These are phyloP conservation scores for Pterophyllum scalare DNA, from an alignment of 2,113 vertebrate genomes.

Conservation along the genomic window DNA sequence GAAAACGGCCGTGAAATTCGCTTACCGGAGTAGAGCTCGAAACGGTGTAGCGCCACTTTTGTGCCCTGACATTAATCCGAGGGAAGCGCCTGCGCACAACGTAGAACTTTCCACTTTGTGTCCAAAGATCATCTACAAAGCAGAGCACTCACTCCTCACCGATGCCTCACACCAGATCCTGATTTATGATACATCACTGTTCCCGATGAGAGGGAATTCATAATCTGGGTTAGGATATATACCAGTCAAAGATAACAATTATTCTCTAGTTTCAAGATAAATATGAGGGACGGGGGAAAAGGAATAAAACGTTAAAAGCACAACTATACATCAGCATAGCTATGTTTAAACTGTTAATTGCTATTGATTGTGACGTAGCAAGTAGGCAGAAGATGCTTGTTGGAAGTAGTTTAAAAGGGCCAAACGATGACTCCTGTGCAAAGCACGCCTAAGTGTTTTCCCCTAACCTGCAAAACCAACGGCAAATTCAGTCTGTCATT, in stretches of 20 bases:
- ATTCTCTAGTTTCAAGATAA: neutral
- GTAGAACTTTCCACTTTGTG: constrained; percentile 60
- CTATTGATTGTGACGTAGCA: neutral
- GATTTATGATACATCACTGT: neutral
- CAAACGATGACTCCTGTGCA: neutral
- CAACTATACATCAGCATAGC: no score
- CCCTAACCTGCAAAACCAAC: neutral
- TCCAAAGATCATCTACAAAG: constrained; percentile 48
- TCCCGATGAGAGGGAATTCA: neutral
- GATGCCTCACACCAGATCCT: neutral
- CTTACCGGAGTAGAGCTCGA: constrained; percentile 84
- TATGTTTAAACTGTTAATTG: no score
- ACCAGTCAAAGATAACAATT: neutral
- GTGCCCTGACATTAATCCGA: constrained; percentile 85
- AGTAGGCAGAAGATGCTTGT: neutral
- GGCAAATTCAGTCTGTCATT: neutral
- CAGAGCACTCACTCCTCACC: constrained; percentile 19
- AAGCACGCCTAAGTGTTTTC: neutral
- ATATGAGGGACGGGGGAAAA: neutral
- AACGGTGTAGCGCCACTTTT: constrained; percentile 86
- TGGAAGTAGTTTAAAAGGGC: neutral
- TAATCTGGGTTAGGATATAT: neutral
- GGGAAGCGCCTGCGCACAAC: constrained; percentile 80
- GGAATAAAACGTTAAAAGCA: no score
- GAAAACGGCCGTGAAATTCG: constrained; percentile 56